A percentile compares a stretch with the other conserved stretches of the same genome.
Evolutionary conservation across 2,888 invertebrate genomes (phyloP).

Genomic region (Anoplius nigerrimus): DNA sequence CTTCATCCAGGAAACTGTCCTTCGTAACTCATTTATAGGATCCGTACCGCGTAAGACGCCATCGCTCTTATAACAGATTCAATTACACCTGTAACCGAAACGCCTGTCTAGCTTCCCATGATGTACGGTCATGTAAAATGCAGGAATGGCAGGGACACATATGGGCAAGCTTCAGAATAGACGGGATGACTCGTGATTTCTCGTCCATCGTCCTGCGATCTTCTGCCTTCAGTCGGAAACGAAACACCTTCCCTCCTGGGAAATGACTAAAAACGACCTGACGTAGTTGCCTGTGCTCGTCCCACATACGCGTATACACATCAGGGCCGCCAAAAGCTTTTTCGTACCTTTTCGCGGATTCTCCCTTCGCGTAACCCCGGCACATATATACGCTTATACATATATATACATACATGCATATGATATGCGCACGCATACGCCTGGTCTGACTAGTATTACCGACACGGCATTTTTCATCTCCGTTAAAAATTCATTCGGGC

Average conservation of each 20-base stretch:
- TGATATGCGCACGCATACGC: slow-evolving; percentile 22
- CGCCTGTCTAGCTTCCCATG: slow-evolving; percentile 25
- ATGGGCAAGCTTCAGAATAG: slow-evolving; percentile 8
- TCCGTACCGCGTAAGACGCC: background rate
- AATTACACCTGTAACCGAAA: slow-evolving; percentile 7
- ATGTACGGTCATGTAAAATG: slow-evolving; percentile 37
- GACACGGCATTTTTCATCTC: no score
- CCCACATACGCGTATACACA: background rate
- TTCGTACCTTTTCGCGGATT: background rate
- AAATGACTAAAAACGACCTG: slow-evolving; percentile 46
- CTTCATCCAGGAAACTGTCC: no score
- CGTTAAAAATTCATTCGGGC: slow-evolving; percentile 36
- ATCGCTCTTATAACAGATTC: slow-evolving; percentile 19
- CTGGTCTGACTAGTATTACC: slow-evolving; percentile 14
- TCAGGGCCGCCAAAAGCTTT: background rate
- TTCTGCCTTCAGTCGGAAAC: slow-evolving; percentile 29
- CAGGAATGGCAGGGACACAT: slow-evolving; percentile 18
- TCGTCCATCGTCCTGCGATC: slow-evolving; percentile 22
- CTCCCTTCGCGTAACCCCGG: background rate
- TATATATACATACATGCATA: no score
- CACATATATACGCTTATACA: slow-evolving; percentile 18
- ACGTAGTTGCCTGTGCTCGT: slow-evolving; percentile 1
- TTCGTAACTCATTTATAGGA: no score
- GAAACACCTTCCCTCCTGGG: slow-evolving; percentile 38
- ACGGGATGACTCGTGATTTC: slow-evolving; percentile 35